Percentiles rank a stretch among this genome's conserved stretches.
phyloP scores from a whole-genome alignment of 2,113 vertebrate species.

The Tautogolabrus adspersus region DNA sequence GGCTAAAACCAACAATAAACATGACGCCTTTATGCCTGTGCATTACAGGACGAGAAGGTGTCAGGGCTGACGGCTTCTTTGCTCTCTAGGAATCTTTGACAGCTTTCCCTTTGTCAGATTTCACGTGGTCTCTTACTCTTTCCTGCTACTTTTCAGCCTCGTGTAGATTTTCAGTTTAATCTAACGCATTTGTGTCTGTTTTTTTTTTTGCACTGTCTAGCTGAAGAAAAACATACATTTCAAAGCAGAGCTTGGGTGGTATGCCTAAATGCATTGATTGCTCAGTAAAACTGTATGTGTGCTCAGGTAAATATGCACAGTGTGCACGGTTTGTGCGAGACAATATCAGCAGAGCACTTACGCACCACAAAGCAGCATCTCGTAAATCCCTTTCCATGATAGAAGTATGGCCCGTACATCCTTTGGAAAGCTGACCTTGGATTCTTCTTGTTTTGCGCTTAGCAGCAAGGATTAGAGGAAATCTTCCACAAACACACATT shows the following conservation, averaged over 20 bases:
- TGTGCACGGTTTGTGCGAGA: not conserved
- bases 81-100: not conserved
- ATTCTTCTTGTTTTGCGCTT: conserved; percentile 69
- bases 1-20: conserved; percentile 5
- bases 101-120: not conserved
- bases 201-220: not conserved
- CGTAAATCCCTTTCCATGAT: conserved; percentile 59
- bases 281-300: not conserved
- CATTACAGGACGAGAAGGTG: not conserved
- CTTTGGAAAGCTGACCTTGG: conserved; percentile 80
- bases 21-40: not conserved
- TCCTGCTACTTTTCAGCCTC: not conserved
- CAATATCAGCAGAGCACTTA: conserved; percentile 14
- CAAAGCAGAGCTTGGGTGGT: not conserved
- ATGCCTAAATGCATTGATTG: not conserved
- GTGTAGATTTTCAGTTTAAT: not conserved
- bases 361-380: conserved; percentile 36
- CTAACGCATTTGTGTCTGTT: not conserved
- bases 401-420: conserved; percentile 54
- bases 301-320: not conserved
- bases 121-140: not conserved
- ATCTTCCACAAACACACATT: conserved; percentile 81
- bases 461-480: conserved; percentile 81
- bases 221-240: not conserved
- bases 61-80: not conserved